Base-by-base conservation (phyloP, 2,113 vertebrate genomes). In the Rallus limicola region DNA sequence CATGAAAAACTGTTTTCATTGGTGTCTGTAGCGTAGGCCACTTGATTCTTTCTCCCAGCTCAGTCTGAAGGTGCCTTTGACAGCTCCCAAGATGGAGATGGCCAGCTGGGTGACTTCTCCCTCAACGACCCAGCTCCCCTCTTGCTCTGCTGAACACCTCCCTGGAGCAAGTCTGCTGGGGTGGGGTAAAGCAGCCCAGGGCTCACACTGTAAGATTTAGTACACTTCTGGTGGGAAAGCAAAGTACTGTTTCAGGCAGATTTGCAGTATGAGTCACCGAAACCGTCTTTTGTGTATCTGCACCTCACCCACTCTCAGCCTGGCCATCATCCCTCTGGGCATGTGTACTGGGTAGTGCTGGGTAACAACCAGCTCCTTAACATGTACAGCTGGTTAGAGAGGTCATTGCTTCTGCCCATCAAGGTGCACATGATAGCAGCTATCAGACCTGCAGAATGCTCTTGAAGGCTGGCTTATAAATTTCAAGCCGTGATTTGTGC, bases 281-380 rank as follows among this genome's bases (percentile, higher is more conserved):
- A 77, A 44, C 15, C 6, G 65, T 48, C 71, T 82, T 68, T 38
- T 55, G 33, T 55, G 63, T 31, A 10, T 25, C 24, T 11, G 31
- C 63, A 88, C 44, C 42, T 77, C 55, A 11, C 53, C 72, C 50
- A 36, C 63, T 67, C 50, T 52, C 79, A 82, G 82, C 38, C 62
- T 67, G 63, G 48, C 67, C 82, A 16, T 13, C 5, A 1, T 56
- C 33, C 59, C 36, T 53, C 59, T 42, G 34, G 38, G 29, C 6
- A 60, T 0, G 0, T 10, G 16, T 20, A 64, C 1, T 5, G 42
- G 53, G 26, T 10, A 21, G 21, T 11, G 38, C 50, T 25, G n/a
- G 28, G 5, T 67, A 85, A 60, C 21, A 75, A 29, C 16, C 4
- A 7, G 18, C 19, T 89, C 77, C 50, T 81, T 24, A 78, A 69